Conservation (phyloP, 2,888 invertebrate species). For the Eueremaeus valkanovi region DNA sequence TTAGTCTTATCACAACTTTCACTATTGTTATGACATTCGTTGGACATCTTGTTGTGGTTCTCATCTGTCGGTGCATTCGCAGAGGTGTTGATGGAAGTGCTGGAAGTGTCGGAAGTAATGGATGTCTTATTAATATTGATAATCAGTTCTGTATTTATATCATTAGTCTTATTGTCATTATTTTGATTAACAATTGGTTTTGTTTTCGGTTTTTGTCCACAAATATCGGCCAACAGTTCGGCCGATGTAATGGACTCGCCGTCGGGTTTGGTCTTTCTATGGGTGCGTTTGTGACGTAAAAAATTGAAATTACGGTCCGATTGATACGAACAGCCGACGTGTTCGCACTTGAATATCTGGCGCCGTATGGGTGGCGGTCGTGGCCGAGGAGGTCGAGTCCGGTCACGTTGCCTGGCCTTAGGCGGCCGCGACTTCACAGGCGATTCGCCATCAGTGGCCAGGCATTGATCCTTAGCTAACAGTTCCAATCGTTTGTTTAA, state of each 20-base stretch:
- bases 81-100: not conserved
- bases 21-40: not conserved
- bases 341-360: conserved; percentile 38
- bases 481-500: conserved; percentile 21
- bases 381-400: conserved; percentile 4
- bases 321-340: conserved; percentile 38
- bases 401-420: not conserved
- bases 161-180: not conserved
- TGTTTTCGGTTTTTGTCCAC: not conserved
- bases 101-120: not conserved
- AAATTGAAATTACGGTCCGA: conserved; percentile 40
- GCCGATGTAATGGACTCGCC: not conserved
- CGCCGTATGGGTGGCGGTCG: conserved; percentile 35
- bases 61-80: not conserved
- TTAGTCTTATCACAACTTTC: not conserved
- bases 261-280: conserved; percentile 24
- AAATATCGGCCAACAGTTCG: not conserved
- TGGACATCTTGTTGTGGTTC: not conserved
- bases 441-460: not conserved
- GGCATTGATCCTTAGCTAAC: not conserved
- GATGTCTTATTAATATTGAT: not conserved
- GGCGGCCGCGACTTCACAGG: not conserved
- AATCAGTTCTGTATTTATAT: too few relatives aligned
- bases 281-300: conserved; percentile 37
- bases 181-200: not conserved